phyloP scores from a whole-genome alignment of 2,797 vertebrate genomes.

The Natrix natrix region DNA sequence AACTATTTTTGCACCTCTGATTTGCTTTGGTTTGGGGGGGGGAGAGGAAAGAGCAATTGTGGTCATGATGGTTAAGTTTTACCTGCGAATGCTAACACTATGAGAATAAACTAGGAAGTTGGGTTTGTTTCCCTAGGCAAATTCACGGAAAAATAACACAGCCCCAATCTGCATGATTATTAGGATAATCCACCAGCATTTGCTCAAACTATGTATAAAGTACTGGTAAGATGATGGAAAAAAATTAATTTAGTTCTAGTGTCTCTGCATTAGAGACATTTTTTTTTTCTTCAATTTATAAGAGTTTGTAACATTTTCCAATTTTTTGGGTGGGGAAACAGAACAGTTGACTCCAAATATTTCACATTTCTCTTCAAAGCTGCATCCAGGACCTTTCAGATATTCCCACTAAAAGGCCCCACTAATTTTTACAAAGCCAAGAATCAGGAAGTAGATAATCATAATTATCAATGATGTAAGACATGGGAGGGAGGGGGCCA shows the following conservation, averaged over 20 bases:
- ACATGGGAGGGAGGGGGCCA: neutral
- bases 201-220: neutral
- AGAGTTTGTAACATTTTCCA: neutral
- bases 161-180: slow-evolving; percentile 59
- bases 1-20: neutral
- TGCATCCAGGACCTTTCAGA: neutral
- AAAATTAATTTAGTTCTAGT: neutral
- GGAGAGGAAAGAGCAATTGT: neutral
- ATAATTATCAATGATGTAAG: neutral
- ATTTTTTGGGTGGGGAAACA: neutral
- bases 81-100: neutral
- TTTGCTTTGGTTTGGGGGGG: neutral
- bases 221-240: neutral
- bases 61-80: neutral
- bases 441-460: neutral
- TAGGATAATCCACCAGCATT: slow-evolving; percentile 40
- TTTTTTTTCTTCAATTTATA: neutral
- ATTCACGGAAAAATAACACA: neutral
- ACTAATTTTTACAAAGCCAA: neutral
- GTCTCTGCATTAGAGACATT: too few relatives aligned
- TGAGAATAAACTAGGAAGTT: neutral
- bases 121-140: neutral
- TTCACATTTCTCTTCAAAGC: neutral
- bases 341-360: neutral
- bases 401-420: neutral